Base-by-base conservation (phyloP, 2,797 vertebrate genomes). In the Decapterus maruadsi region DNA sequence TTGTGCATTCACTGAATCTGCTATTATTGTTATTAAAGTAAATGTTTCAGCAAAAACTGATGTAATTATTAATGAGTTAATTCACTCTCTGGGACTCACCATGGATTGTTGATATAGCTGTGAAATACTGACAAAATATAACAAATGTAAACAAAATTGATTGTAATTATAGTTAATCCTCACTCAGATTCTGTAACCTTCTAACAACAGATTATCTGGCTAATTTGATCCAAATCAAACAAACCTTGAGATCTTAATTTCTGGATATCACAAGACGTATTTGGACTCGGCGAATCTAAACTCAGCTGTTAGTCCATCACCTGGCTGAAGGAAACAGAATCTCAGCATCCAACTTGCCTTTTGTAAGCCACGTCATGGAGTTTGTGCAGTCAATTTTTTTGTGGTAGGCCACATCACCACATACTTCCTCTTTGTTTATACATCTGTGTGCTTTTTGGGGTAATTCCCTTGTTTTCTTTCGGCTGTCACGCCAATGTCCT, bases 351-450 rank as follows among this genome's bases (percentile, higher is more conserved):
- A 8, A 8, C 34, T 36, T 36, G 8, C 48, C 7, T 7, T 57
- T 66, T 66, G 13, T 51, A 42, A 6, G 20, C 10, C 11, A 34
- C 11, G 4, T 53, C 4, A 7, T 26, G 2, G 2, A 1, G 5
- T 22, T 20, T 22, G 8, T 46, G 22, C 19, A 40, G 4, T 36
- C 14, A 3, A 54, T 20, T 31, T 57, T 38, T 36, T 6, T 57
- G 34, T 43, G 38, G 19, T 26, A 8, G 2, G 12, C 40, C 40
- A 40, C 6, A 12, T 48, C 8, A 12, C 13, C 2, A 26, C 31
- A 43, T 29, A 57, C 72, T 61, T 59, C 54, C 43, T 12, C n/a
- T 56, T 78, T 62, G 42, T 56, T 66, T 56, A 31, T 60, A 19
- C 51, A 60, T 60, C 40, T 57, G 8, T 29, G 29, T 51, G 54